Evolutionary conservation across 1,140 invertebrate species (phyloP), one percentile per base, ranked within the genome.

Genomic region (Adoxophyes honmai): DNA sequence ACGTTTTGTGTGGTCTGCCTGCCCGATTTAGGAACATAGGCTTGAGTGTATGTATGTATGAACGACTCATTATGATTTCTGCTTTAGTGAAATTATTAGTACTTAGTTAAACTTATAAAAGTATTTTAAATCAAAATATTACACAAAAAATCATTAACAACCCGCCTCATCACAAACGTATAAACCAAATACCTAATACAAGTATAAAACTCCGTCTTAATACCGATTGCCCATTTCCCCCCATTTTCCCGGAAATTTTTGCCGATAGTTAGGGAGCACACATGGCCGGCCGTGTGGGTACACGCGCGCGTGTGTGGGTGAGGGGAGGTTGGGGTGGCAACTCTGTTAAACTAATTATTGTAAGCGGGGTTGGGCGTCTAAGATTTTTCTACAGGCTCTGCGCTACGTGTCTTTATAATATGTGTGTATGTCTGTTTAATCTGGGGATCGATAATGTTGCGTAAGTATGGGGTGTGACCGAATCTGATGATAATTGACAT

Each of bases 271-370:
- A 38, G 33, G 34, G 34, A 55, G 54, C 57, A 52, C 54, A 38
- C 53, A 54, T 15, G 11, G n/a, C 1, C n/a, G n/a, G 10, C 34
- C 42, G 5, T 52, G 28, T 34, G 13, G 28, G 13, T 13, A 58
- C 39, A 52, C 39, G 33, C 21, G 9, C 14, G 28, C 57, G 54
- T 62, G 54, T 62, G 59, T 60, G 65, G 55, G 44, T 57, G 54
- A 34, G 55, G 48, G 52, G 56, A 52, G 42, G 51, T 28, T 28
- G 21, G 53, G 53, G 59, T 37, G 75, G 73, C 58, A 72, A 74
- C 66, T 76, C 75, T 70, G 75, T 81, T 81, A 78, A 81, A 81
- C 78, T 81, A 81, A 81, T 81, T 81, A 81, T 78, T 75, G 72
- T 57, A 58, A 62, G 65, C 55, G 53, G 9, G 70, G 62, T 63